Evolutionary conservation across 2,113 vertebrate species (phyloP).

Genomic region (Rhombomys opimus): DNA sequence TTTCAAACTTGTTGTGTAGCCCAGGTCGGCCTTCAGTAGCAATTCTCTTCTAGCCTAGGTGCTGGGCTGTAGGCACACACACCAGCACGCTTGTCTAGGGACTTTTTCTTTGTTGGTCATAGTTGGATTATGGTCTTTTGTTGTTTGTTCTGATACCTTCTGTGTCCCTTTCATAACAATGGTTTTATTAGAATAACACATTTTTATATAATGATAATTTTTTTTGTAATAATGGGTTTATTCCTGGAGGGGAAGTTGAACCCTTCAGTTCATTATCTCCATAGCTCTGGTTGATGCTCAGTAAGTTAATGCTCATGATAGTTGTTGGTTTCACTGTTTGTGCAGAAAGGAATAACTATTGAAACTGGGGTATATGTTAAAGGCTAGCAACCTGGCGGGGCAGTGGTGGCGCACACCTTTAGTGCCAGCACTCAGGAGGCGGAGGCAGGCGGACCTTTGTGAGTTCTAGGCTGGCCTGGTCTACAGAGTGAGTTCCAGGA

Average conservation of each 20-base stretch:
- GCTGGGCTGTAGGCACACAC: background rate
- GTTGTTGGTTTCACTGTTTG: slow-evolving; percentile 21
- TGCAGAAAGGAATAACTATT: slow-evolving; percentile 43
- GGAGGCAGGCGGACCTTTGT: too few species aligned
- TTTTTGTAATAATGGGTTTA: background rate
- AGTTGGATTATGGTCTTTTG: background rate
- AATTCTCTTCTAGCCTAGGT: too few species aligned
- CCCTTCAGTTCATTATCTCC: slow-evolving; percentile 15
- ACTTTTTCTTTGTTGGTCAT: background rate
- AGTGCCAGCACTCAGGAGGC: too few species aligned
- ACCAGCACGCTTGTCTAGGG: background rate
- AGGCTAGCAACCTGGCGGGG: too few species aligned
- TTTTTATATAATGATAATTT: background rate
- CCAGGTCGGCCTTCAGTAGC: background rate
- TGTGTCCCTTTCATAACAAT: background rate
- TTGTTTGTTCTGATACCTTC: background rate
- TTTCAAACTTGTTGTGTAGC: background rate
- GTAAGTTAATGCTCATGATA: background rate
- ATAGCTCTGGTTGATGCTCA: slow-evolving; percentile 1
- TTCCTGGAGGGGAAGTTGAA: background rate
- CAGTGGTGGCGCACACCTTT: too few species aligned
- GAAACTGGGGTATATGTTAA: background rate
- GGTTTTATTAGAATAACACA: background rate
- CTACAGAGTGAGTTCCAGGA: too few species aligned
- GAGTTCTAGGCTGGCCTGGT: too few species aligned